Evolutionary conservation across 2,113 vertebrate genomes (phyloP).

Genomic region (Grus americana): DNA sequence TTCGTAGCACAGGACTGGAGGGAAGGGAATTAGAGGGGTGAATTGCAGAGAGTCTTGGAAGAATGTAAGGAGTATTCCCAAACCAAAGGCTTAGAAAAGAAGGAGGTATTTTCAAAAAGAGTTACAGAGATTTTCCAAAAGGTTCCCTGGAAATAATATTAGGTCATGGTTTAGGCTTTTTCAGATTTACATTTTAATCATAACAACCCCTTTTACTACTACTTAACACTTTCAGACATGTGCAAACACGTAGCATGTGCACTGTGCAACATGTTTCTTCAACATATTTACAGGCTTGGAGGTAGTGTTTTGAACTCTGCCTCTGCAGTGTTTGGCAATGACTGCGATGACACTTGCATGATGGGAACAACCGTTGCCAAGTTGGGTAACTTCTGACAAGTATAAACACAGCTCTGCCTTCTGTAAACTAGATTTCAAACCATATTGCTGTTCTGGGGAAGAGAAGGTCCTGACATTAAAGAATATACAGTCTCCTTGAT

Average conservation of each 20-base stretch:
- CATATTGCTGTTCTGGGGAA: not conserved
- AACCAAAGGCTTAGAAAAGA: not conserved
- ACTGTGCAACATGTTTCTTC: not conserved
- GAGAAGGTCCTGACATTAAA: not conserved
- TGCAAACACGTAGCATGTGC: not conserved
- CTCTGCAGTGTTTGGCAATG: conserved; percentile 36
- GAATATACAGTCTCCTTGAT: not conserved
- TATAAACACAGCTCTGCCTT: conserved; percentile 49
- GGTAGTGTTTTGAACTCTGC: conserved; percentile 45
- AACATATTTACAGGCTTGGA: not conserved
- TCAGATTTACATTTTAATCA: not conserved
- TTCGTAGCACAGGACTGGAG: not conserved
- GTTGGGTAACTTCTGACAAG: conserved; percentile 59
- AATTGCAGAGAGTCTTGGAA: not conserved
- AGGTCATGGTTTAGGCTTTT: not conserved
- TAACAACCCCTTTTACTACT: not conserved
- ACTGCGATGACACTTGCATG: not conserved
- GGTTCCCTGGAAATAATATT: not conserved
- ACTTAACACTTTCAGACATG: not conserved
- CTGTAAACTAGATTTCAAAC: conserved; percentile 20
- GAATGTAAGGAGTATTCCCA: not conserved
- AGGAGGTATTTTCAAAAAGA: not conserved
- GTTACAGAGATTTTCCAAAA: not conserved
- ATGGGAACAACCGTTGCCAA: conserved; percentile 23
- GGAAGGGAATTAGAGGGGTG: not conserved